Percentiles rank a stretch among this genome's conserved stretches.
Evolutionary conservation across 2,113 vertebrate species (phyloP).

Genomic region (Crotalus helleri): DNA sequence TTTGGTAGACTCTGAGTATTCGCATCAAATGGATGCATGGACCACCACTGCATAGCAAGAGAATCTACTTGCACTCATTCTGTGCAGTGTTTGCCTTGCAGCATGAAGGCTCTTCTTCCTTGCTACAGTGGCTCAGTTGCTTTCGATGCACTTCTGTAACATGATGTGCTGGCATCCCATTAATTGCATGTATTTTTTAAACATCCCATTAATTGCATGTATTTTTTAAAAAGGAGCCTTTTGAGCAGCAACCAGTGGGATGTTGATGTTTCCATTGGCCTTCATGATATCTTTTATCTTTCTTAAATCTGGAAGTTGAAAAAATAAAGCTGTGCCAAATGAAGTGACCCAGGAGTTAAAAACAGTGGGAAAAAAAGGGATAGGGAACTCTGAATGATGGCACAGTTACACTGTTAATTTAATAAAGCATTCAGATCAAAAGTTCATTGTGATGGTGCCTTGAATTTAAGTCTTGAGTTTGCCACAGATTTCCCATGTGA

Average conservation of each 20-base stretch:
- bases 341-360: background rate
- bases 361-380: background rate
- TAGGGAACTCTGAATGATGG: background rate
- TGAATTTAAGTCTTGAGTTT: background rate
- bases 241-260: background rate
- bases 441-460: background rate
- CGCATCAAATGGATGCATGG: background rate
- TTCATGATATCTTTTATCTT: background rate
- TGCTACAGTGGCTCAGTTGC: background rate
- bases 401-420: background rate
- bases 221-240: background rate
- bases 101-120: background rate
- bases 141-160: background rate
- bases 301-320: background rate
- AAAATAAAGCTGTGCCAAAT: constrained; percentile 1
- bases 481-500: background rate
- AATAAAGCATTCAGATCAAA: background rate
- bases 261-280: background rate
- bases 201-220: background rate
- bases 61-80: background rate
- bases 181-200: background rate
- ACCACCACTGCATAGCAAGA: background rate
- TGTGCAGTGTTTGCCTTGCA: background rate
- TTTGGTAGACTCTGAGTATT: background rate
- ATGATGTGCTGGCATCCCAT: background rate